phyloP scores from a whole-genome alignment of 2,888 invertebrate species.

The Apotomis betuletana region DNA sequence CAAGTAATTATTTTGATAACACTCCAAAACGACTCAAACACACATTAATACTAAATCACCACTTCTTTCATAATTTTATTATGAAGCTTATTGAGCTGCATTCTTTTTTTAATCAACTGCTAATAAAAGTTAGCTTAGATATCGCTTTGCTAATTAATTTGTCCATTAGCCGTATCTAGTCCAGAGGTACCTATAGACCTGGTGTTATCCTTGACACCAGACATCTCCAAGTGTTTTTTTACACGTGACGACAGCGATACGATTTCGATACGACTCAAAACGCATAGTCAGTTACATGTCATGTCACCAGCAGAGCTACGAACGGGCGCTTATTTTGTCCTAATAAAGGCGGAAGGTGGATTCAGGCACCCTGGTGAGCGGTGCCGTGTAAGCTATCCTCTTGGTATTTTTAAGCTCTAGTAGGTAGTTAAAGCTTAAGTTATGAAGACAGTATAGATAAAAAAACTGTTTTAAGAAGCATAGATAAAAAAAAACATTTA shows the following conservation, averaged over 20 bases:
- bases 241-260: neutral
- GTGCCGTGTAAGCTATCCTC: too few species aligned
- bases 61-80: too few species aligned
- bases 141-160: constrained; percentile 26
- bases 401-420: too few species aligned
- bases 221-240: neutral
- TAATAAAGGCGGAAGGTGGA: too few species aligned
- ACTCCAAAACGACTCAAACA: too few species aligned
- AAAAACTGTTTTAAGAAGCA: constrained; percentile 1
- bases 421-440: too few species aligned
- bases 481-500: constrained; percentile 21
- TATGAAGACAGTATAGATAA: too few species aligned
- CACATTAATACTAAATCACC: too few species aligned
- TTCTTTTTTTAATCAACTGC: neutral
- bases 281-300: neutral
- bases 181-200: constrained; percentile 42
- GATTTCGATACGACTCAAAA: neutral
- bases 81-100: neutral
- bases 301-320: too few species aligned
- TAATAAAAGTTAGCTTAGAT: constrained; percentile 7
- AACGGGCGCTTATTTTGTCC: too few species aligned
- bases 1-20: too few species aligned
- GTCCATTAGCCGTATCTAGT: constrained; percentile 46
- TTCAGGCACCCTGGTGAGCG: too few species aligned
- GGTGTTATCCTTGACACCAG: constrained; percentile 48